Base-by-base conservation (phyloP, 2,888 invertebrate species). In the Lordiphosa fenestrarum region DNA sequence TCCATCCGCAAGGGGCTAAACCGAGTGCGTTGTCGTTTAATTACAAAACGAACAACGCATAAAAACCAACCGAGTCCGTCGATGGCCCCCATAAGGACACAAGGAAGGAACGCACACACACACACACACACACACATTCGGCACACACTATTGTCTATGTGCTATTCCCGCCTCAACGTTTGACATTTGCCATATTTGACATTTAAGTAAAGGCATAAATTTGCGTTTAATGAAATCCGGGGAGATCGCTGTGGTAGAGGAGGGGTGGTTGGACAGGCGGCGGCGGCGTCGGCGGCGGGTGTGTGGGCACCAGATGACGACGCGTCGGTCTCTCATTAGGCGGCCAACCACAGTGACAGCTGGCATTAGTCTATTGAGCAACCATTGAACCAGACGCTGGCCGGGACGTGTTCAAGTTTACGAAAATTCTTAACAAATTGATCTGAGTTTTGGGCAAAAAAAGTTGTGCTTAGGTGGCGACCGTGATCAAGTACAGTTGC, bases 1-100 rank as follows among this genome's bases (percentile, higher is more conserved):
- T 23, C 44, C 12, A 10, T 2, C 1, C 25, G 12, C 7, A 30
- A 33, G 53, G 56, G 52, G 54, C 51, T 40, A 47, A 72, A 52
- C 57, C 84, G 80, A 77, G 82, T 77, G 77, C 77, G 84, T 30
- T 30, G 30, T 81, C 84, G 81, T 74, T 82, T 82, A 82, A 82
- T 82, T 82, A 81, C 81, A 82, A 82, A 81, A 82, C 81, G 85
- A 82, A 84, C 82, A 78, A 80, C 80, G 81, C 85, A 81, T 81
- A 85, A 81, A 81, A 85, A 78, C 72, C 75, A 59, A 73, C 63
- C 67, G 67, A 66, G 50, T 40, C 66, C 62, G 62, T 59, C 73
- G 55, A 56, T 54, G 55, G 33, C 44, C 33, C 49, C 40, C 51
- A 53, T 13, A 42, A 57, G 52, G 51, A 19, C 19, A 19, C 4